Evolutionary conservation across 2,113 vertebrate genomes (phyloP).

Genomic region (Xerus inauris): DNA sequence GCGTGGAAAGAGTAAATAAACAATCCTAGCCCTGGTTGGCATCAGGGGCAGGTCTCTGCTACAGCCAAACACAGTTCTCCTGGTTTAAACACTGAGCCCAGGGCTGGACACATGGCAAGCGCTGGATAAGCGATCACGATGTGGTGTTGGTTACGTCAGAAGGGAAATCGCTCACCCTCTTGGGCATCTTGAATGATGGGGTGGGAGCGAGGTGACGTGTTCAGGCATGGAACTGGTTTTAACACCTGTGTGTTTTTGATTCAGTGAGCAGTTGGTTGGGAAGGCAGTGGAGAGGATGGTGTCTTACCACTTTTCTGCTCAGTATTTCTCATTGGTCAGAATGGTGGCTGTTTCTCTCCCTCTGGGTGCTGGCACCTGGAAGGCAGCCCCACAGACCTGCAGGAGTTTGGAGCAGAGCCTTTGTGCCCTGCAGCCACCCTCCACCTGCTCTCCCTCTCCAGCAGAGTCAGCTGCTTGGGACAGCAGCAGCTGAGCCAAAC

Average conservation of each 20-base stretch:
- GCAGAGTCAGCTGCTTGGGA: too few relatives aligned
- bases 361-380: background rate
- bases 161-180: background rate
- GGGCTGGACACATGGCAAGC: background rate
- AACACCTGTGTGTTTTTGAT: background rate
- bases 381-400: too few relatives aligned
- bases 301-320: accelerated
- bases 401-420: background rate
- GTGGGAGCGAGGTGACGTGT: background rate
- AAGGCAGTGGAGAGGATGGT: background rate
- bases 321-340: accelerated
- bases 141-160: background rate
- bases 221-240: background rate
- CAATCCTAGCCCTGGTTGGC: background rate
- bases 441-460: background rate
- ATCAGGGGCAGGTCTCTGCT: background rate
- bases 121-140: background rate
- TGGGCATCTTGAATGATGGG: background rate
- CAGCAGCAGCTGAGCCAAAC: too few relatives aligned
- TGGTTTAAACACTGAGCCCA: background rate
- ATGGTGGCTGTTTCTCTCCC: background rate
- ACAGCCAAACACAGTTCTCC: background rate
- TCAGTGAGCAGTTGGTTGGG: background rate
- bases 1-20: background rate
- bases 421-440: accelerated